A percentile compares a stretch with the other conserved stretches of the same genome.
Conservation (phyloP, 2,888 invertebrate genomes). For the Siphonodentalium dalli region DNA sequence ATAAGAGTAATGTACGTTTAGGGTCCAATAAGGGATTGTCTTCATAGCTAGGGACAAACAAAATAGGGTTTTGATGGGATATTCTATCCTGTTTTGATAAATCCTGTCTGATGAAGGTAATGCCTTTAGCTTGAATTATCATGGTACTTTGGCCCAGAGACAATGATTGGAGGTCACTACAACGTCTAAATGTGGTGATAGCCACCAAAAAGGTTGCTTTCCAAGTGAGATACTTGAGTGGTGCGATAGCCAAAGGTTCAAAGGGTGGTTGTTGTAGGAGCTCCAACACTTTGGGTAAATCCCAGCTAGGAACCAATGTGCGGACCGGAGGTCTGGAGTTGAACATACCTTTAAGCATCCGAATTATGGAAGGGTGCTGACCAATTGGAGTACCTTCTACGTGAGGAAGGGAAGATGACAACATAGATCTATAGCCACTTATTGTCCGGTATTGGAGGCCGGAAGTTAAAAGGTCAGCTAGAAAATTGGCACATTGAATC, state of each 20-base stretch:
- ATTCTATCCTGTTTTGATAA: conserved; percentile 2
- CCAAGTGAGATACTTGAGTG: conserved; percentile 8
- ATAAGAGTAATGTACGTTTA: too few relatives aligned
- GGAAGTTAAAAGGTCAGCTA: neutral
- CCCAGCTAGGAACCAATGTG: conserved; percentile 19
- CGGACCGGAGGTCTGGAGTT: conserved; percentile 11
- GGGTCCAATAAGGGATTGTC: too few relatives aligned
- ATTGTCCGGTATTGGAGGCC: too few relatives aligned
- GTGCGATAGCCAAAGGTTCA: conserved; percentile 17
- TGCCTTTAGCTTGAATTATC: conserved; percentile 1
- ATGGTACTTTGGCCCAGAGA: conserved; percentile 1
- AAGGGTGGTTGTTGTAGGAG: conserved; percentile 9
- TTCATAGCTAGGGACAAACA: neutral
- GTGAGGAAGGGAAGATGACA: conserved; percentile 5
- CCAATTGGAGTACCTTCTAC: conserved; percentile 6
- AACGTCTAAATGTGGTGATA: conserved; percentile 12
- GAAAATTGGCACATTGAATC: neutral
- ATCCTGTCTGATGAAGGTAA: conserved; percentile 15
- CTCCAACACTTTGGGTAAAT: conserved; percentile 16
- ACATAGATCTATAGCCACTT: too few relatives aligned
- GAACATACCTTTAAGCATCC: conserved; percentile 12
- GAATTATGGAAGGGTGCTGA: conserved; percentile 10
- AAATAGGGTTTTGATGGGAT: neutral
- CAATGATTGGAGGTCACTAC: conserved; percentile 10
- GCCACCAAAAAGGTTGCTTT: conserved; percentile 9